Evolutionary conservation across 92 coral and sea anemone species (phyloP), one percentile per base, ranked within the genome.

Genomic region (Actinostola sp.): DNA sequence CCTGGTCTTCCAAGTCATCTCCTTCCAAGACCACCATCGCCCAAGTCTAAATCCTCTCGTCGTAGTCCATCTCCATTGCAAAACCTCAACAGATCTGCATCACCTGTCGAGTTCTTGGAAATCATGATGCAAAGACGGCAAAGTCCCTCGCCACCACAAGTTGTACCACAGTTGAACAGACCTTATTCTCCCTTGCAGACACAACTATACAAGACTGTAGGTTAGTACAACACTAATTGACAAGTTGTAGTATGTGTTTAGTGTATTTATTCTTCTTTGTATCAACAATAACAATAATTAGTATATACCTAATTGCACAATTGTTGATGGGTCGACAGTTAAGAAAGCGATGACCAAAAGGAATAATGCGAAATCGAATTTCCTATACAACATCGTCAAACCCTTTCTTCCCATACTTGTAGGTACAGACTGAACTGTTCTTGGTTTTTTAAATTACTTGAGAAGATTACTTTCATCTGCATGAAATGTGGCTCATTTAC

Each of bases 21-120:
- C 35, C 82, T 91, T 8, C 99, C 94, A 50, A 75, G 91, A 67
- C 97, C 97, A 43, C 91, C 95, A 30, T 91, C 99, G 1, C 89
- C 99, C 38, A 95, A 88, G 77, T 57, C 82, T 23, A 88, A 75
- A 42, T 66, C 67, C 1, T 73, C 90, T 16, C 73, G 77, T 13
- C 70, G 67, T 46, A 81, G 90, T 20, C 96, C 97, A 2, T 87
- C 97, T 23, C 93, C 92, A 0, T 49, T 78, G 3, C 73, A 36
- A 61, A 79, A 83, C 46, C 52, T 75, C 23, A 75, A 82, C 16
- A 79, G 92, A 23, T 86, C 97, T 16, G 91, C 92, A 0, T 93
- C 98, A 24, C 99, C 99, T 8, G 62, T 81, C 57, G 92, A 95
- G 61, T 71, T 95, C 35, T 74, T 95, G 46, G 87, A 88, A 31